phyloP scores from a whole-genome alignment of 2,888 invertebrate species.

The Leucozona laternaria region DNA sequence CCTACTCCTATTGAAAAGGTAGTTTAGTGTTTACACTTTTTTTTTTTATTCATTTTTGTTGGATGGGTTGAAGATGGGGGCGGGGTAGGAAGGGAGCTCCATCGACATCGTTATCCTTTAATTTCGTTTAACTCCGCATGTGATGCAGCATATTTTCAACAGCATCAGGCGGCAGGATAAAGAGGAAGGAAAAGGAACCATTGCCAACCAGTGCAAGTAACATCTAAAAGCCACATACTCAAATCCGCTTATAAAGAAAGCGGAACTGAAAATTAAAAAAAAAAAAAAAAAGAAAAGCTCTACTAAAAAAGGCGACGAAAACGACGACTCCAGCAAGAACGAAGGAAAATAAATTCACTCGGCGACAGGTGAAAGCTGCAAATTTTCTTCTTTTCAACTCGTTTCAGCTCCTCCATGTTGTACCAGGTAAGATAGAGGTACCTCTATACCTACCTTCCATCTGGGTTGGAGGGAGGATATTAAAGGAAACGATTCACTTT shows the following conservation, averaged over 20 bases:
- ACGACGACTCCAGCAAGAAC: not conserved
- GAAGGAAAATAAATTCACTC: slow-evolving; percentile 58
- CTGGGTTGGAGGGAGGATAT: slow-evolving; percentile 31
- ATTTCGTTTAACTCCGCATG: slow-evolving; percentile 67
- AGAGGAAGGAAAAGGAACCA: not conserved
- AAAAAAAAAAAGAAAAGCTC: slow-evolving; percentile 30
- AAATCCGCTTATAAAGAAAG: slow-evolving; percentile 52
- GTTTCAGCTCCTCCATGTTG: not conserved
- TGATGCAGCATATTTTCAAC: slow-evolving; percentile 44
- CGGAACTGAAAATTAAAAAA: slow-evolving; percentile 51
- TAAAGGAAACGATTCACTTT: slow-evolving; percentile 73
- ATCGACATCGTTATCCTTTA: slow-evolving; percentile 73
- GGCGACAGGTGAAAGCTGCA: slow-evolving; percentile 74
- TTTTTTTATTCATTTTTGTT: slow-evolving; percentile 27
- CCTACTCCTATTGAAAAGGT: slow-evolving; percentile 28
- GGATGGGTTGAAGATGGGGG: not conserved
- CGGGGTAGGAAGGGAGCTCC: not conserved
- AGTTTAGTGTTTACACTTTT: slow-evolving; percentile 52
- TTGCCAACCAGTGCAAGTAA: slow-evolving; percentile 16
- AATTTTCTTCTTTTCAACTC: slow-evolving; percentile 59
- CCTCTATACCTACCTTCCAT: not conserved
- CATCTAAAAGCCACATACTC: slow-evolving; percentile 56
- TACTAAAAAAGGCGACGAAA: slow-evolving; percentile 13
- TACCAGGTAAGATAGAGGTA: not conserved
- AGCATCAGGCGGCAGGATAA: not conserved